Percentiles rank a stretch among this genome's conserved stretches.
These are phyloP conservation scores for Hartigia nigra DNA, from an alignment of 2,888 invertebrate species.

Conservation along the genomic window DNA sequence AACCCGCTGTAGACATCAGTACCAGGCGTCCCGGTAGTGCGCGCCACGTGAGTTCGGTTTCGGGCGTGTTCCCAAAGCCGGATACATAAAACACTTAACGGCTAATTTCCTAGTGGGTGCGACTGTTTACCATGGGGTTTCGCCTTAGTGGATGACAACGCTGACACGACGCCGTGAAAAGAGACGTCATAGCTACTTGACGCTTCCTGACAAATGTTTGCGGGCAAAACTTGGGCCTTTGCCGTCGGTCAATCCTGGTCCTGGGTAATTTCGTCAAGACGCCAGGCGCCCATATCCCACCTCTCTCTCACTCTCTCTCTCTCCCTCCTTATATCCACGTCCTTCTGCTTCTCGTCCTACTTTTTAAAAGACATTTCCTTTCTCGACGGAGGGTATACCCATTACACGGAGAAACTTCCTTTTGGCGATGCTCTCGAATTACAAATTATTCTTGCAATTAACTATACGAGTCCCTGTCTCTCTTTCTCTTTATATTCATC, in stretches of 20 bases:
- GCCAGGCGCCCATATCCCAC: slow-evolving; percentile 48
- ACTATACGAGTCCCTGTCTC: slow-evolving; percentile 30
- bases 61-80: slow-evolving; percentile 34
- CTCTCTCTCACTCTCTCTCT: slow-evolving; percentile 8
- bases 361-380: slow-evolving; percentile 51
- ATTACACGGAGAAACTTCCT: neutral
- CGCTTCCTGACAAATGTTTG: slow-evolving; percentile 53
- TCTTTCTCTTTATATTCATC: neutral
- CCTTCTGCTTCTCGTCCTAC: slow-evolving; percentile 51
- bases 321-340: neutral
- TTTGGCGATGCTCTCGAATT: slow-evolving; percentile 41
- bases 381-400: slow-evolving; percentile 11
- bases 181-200: slow-evolving; percentile 42
- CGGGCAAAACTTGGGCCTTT: slow-evolving; percentile 17
- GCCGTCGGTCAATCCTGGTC: slow-evolving; percentile 31
- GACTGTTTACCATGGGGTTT: slow-evolving; percentile 27
- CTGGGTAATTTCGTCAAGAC: slow-evolving; percentile 41
- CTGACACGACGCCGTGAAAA: slow-evolving; percentile 17
- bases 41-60: slow-evolving; percentile 36
- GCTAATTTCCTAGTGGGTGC: slow-evolving; percentile 54
- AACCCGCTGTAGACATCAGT: slow-evolving; percentile 17
- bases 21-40: slow-evolving; percentile 1
- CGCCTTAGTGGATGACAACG: slow-evolving; percentile 1
- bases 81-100: slow-evolving; percentile 60
- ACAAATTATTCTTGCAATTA: slow-evolving; percentile 54